phyloP scores from a whole-genome alignment of 2,888 invertebrate genomes.

The Pollenia labialis region DNA sequence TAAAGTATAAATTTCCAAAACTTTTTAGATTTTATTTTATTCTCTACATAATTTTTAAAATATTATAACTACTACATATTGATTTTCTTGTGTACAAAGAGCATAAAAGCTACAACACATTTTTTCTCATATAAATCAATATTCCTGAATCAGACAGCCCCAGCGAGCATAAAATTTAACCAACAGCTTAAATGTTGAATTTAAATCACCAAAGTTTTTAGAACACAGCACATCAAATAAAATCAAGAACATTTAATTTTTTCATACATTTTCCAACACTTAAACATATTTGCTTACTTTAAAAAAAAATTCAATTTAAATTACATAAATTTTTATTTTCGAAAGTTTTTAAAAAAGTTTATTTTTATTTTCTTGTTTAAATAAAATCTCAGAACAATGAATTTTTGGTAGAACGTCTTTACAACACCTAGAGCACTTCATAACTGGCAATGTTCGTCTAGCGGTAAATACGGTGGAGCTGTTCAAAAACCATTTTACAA shows the following conservation, averaged over 20 bases:
- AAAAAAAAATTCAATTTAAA: neutral
- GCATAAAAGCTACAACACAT: neutral
- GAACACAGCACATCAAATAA: neutral
- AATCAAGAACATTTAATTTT: neutral
- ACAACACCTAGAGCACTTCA: slow-evolving; percentile 76
- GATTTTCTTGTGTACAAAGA: slow-evolving; percentile 5
- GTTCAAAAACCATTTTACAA: slow-evolving; percentile 35
- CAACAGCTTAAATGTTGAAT: neutral
- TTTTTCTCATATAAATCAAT: slow-evolving; percentile 47
- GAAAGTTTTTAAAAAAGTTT: neutral
- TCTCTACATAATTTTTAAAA: neutral
- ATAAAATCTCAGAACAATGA: neutral
- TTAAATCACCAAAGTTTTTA: neutral
- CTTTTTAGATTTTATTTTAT: neutral
- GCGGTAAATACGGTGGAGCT: slow-evolving; percentile 60
- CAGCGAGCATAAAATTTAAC: neutral
- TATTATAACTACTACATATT: neutral
- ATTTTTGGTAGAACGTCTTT: slow-evolving; percentile 73
- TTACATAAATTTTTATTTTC: neutral
- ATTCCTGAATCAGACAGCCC: slow-evolving; percentile 16
- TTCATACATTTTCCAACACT: slow-evolving; percentile 21
- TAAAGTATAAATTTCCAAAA: too few species aligned
- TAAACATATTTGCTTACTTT: slow-evolving; percentile 36
- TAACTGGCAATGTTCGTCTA: slow-evolving; percentile 74
- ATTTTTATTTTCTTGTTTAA: slow-evolving; percentile 6